Base-by-base conservation (phyloP, 2,888 invertebrate genomes). In the Hyalella azteca region DNA sequence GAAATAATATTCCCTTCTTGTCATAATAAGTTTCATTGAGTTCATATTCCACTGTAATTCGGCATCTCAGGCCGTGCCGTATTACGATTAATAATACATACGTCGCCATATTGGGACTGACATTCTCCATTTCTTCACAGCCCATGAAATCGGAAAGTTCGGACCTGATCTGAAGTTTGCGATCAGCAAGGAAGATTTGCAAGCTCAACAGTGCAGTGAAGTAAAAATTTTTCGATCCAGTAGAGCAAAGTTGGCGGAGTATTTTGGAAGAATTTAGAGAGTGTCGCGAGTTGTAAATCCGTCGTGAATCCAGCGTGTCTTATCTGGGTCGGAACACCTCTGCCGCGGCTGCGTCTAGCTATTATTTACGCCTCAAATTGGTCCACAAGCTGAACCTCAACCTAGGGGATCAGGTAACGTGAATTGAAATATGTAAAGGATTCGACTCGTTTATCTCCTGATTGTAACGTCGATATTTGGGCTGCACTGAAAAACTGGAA, bases 151-250 rank as follows among this genome's bases (percentile, higher is more conserved):
- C 26, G 54, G 29, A 54, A 54, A 54, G 26, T 54, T 54, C 26
- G 11, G 26, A 22, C 26, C n/a, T 32, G 66, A 66, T 66, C 19
- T 32, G 66, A 66, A 66, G 66, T 66, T 66, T 32, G 36, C 19
- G 26, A 19, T 36, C 39, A 19, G 39, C 15, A 15, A 45, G 66
- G 36, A 36, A 66, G 66, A 66, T 66, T 66, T 36, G 32, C 66
- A 66, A 66, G 66, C 66, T 29, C 36, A 29, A 36, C 66, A 66
- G 36, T 66, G 36, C 66, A 36, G 66, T 36, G 36, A 5, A n/a
- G 66, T 66, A 66, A 66, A 66, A 66, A 66, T 66, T 59, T n/a
- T n/a, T 66, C 66, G 66, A 66, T 66, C 66, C 66, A 36, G 32
- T 32, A 19, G 36, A 36, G 29, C 36, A 66, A 66, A 66, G 66